Base-by-base conservation (phyloP, 2,797 vertebrate genomes). In the Chelon auratus region DNA sequence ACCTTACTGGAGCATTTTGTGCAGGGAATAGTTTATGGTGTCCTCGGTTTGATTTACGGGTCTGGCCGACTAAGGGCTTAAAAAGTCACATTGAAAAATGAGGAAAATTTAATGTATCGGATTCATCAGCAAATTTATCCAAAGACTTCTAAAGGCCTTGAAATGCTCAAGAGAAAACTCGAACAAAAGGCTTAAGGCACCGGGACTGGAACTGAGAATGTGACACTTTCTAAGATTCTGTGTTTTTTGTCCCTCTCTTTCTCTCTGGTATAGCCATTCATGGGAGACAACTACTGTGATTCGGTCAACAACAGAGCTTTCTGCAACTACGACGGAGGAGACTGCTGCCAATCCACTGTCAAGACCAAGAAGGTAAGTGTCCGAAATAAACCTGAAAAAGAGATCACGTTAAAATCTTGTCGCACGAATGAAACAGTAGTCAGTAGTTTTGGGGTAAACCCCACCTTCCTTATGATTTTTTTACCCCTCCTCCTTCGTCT, bases 251-350 rank as follows among this genome's bases (percentile, higher is more conserved):
- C 51, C 56, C 11, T 71, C 1, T 79, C 8, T 71, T 1, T 80
- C 5, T 88, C 55, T 75, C 50, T 72, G 20, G 8, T n/a, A 4
- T n/a, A 96, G 95, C 94, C 94, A 57, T 99, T 99, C 91, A 98
- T 96, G 94, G 97, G 97, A 85, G 98, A 99, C 92, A 99, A 97
- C 93, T 99, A 99, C 93, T 99, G 98, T 89, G 98, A 99, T 77
- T 92, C 96, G 62, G 93, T 96, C 89, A 99, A 99, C 94, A 99
- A 99, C 91, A 93, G 97, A 94, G 98, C 98, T 82, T 99, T 98
- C 93, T 99, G 98, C 87, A 97, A 96, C 92, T 99, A 99, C 0
- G 98, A 99, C 5, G 97, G 97, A 66, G 98, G 98, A 55, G 98
- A 99, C 81, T 99, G 98, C 94, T 99, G 98, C 3, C 93, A 96